A percentile compares a stretch with the other conserved stretches of the same genome.
Evolutionary conservation across 2,113 vertebrate species (phyloP).

Genomic region (Terrapene triunguis): DNA sequence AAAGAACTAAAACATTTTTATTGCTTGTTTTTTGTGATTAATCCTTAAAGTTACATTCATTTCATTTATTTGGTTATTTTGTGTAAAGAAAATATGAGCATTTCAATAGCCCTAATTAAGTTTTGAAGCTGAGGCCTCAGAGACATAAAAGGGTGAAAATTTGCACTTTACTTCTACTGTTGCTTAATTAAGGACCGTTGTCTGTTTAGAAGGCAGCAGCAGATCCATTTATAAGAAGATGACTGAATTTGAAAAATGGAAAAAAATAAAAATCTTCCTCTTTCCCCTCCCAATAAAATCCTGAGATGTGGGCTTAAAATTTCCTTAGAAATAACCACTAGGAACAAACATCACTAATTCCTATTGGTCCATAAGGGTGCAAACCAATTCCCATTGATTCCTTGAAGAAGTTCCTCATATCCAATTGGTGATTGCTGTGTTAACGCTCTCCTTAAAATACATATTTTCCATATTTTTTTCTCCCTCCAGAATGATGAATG

Average conservation of each 20-base stretch:
- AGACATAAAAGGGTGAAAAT: not conserved
- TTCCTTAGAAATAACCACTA: too few species aligned
- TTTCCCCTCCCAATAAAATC: not conserved
- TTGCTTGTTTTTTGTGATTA: not conserved
- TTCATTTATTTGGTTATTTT: not conserved
- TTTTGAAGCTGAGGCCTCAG: not conserved
- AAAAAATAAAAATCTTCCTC: not conserved
- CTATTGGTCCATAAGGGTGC: not conserved
- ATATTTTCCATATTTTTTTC: not conserved
- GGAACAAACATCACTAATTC: not conserved
- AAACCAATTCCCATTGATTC: not conserved
- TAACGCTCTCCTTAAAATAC: not conserved
- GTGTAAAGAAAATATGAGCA: not conserved
- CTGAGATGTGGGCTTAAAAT: not conserved
- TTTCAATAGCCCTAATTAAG: not conserved
- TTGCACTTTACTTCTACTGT: not conserved
- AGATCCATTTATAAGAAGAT: not conserved
- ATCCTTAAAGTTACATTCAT: not conserved
- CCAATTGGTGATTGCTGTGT: not conserved
- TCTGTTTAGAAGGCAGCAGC: not conserved
- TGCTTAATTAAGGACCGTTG: conserved; percentile 8
- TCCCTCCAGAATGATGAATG: not conserved
- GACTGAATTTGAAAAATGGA: not conserved
- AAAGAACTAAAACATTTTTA: not conserved
- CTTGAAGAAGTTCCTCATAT: not conserved